Conservation (phyloP, 2,797 vertebrate species). For the Somateria mollissima region DNA sequence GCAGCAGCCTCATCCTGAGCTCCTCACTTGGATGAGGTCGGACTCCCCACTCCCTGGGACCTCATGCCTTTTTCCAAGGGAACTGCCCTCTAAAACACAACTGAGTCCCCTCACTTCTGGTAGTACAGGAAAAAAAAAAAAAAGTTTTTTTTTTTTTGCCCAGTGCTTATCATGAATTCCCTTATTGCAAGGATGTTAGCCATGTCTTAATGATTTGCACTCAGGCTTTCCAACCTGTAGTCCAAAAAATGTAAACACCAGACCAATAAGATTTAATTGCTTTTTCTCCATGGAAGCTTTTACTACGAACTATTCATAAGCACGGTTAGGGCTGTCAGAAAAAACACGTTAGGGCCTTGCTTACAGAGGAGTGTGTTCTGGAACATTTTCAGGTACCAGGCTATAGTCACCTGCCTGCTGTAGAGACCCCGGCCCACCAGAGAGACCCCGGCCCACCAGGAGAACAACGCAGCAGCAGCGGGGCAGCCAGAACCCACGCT, state of each 20-base stretch:
- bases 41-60: not conserved
- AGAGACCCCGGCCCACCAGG: not conserved
- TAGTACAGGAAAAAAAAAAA: not conserved
- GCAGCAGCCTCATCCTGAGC: not conserved
- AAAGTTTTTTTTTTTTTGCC: not conserved
- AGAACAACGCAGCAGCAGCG: not conserved
- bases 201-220: constrained; percentile 22
- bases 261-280: constrained; percentile 59
- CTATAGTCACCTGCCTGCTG: not conserved
- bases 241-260: constrained; percentile 58
- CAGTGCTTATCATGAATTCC: not conserved
- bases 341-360: not conserved
- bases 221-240: constrained; percentile 41
- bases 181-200: not conserved
- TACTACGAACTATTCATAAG: constrained; percentile 70
- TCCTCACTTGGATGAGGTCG: not conserved
- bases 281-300: constrained; percentile 42
- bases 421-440: not conserved
- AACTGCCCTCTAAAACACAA: not conserved
- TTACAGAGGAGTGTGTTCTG: not conserved
- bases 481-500: not conserved
- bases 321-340: not conserved
- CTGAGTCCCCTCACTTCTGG: not conserved
- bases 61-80: not conserved
- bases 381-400: not conserved